A percentile compares a stretch with the other conserved stretches of the same genome.
These are phyloP conservation scores for Alviniconcha marisindica DNA, from an alignment of 1,140 invertebrate genomes.

Conservation along the genomic window DNA sequence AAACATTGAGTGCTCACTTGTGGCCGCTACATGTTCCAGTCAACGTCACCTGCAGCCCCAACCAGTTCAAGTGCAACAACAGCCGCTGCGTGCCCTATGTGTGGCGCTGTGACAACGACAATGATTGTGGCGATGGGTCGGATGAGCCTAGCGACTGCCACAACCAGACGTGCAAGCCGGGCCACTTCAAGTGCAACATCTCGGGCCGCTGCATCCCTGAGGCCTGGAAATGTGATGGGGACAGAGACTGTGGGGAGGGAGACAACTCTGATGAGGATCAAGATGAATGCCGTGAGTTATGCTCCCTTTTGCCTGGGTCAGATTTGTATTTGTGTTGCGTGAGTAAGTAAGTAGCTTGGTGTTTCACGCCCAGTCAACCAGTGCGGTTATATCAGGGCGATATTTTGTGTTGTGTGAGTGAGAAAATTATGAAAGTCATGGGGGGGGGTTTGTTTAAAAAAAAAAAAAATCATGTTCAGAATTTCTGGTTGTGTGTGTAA, in stretches of 20 bases:
- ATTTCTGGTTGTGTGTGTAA: too few species aligned
- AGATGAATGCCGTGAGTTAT: slow-evolving; percentile 59
- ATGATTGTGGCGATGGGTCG: slow-evolving; percentile 88
- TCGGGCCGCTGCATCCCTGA: slow-evolving; percentile 81
- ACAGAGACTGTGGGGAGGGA: slow-evolving; percentile 64
- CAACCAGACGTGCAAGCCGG: slow-evolving; percentile 75
- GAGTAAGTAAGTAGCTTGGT: too few species aligned
- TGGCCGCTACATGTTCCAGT: too few species aligned
- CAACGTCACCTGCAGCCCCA: slow-evolving; percentile 65
- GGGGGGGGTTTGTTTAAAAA: too few species aligned
- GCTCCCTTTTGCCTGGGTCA: not conserved
- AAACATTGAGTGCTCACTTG: too few species aligned
- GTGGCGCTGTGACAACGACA: slow-evolving; percentile 93
- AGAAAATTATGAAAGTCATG: too few species aligned
- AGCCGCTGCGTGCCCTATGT: slow-evolving; percentile 96
- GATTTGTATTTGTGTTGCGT: too few species aligned
- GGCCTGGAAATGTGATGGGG: slow-evolving; percentile 81
- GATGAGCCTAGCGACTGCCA: slow-evolving; percentile 82
- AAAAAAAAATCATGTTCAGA: too few species aligned
- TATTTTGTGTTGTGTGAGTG: too few species aligned
- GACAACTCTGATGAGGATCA: slow-evolving; percentile 65
- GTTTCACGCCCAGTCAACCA: too few species aligned
- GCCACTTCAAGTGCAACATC: slow-evolving; percentile 57
- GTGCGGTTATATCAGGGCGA: too few species aligned
- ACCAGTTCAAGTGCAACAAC: slow-evolving; percentile 94